A percentile compares a stretch with the other conserved stretches of the same genome.
These are phyloP conservation scores for Aptenodytes patagonicus DNA, from an alignment of 2,113 vertebrate species.

Conservation along the genomic window DNA sequence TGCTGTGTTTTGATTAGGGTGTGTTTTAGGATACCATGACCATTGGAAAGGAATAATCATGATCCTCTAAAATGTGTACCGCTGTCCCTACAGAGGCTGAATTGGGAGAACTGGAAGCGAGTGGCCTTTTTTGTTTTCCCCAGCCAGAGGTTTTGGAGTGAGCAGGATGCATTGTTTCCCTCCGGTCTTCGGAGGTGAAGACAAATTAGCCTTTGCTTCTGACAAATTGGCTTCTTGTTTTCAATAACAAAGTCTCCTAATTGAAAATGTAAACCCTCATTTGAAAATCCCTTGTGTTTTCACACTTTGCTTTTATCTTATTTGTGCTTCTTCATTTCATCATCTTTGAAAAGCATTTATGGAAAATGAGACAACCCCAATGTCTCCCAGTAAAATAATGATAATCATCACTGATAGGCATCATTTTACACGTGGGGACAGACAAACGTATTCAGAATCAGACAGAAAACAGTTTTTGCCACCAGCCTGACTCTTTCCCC, in stretches of 20 bases:
- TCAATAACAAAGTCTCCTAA: conserved; percentile 40
- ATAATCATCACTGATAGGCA: background rate
- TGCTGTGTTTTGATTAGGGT: background rate
- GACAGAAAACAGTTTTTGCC: background rate
- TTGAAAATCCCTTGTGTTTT: conserved; percentile 12
- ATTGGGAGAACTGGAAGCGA: background rate
- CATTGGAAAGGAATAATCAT: background rate
- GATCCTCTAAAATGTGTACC: background rate
- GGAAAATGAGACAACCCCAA: background rate
- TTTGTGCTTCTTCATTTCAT: background rate
- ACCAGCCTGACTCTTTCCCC: background rate
- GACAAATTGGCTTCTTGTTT: conserved; percentile 49
- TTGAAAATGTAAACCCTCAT: conserved; percentile 9
- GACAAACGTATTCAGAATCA: background rate
- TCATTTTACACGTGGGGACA: background rate
- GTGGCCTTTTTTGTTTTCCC: background rate
- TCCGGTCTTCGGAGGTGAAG: conserved; percentile 7
- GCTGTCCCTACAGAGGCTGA: background rate
- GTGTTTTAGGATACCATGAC: background rate
- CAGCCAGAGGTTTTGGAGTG: background rate
- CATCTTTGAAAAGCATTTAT: background rate
- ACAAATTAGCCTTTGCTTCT: conserved; percentile 57
- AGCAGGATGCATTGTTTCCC: conserved; percentile 26
- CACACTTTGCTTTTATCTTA: background rate
- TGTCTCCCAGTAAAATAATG: background rate